Conservation (phyloP, 2,113 vertebrate genomes). For the Lampris incognitus region DNA sequence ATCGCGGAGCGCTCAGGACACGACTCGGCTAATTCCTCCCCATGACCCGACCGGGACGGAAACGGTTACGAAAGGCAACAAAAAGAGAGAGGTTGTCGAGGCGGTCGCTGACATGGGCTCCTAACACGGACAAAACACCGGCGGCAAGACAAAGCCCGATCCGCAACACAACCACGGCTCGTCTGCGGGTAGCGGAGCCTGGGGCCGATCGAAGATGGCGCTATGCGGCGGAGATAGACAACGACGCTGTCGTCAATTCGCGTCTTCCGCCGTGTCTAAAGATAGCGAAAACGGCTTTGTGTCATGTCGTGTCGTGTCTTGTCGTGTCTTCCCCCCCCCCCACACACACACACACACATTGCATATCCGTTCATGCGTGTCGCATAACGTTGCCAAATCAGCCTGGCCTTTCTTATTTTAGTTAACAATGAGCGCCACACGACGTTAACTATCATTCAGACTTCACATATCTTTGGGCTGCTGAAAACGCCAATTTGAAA, state of each 20-base stretch:
- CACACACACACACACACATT: no score
- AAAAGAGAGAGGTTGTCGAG: background rate
- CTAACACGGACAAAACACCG: no score
- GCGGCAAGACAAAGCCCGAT: no score
- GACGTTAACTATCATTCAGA: constrained; percentile 8
- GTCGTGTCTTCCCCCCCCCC: no score
- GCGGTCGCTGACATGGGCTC: no score
- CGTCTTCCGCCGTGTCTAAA: background rate
- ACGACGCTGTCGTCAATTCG: background rate
- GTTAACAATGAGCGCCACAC: background rate
- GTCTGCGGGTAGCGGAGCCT: no score
- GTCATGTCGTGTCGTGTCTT: no score
- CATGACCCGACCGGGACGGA: background rate
- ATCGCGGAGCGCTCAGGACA: constrained; percentile 9
- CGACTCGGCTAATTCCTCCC: background rate
- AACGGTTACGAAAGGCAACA: background rate
- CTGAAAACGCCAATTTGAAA: background rate
- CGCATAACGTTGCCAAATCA: no score
- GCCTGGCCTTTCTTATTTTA: no score
- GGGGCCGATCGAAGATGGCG: no score
- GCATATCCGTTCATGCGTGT: no score
- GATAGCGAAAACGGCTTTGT: accelerated
- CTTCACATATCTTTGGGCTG: constrained; percentile 51
- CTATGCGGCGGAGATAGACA: background rate
- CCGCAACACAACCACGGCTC: no score